Evolutionary conservation across 92 coral and sea anemone genomes (phyloP).

Genomic region (Epizoanthus illoricatus): DNA sequence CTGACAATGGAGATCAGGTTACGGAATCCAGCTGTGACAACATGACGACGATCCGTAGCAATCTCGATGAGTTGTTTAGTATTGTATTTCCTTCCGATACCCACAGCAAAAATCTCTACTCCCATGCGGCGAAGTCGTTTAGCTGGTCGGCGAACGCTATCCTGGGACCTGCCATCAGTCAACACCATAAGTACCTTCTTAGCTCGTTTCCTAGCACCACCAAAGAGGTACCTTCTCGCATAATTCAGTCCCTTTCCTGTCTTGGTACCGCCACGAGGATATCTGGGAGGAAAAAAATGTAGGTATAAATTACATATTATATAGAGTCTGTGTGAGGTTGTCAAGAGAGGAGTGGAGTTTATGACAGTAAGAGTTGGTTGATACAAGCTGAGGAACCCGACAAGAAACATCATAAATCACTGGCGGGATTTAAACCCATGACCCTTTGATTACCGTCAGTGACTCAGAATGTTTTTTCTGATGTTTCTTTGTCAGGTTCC

Average conservation of each 20-base stretch:
- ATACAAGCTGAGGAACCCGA: too few species aligned
- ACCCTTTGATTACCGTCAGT: too few species aligned
- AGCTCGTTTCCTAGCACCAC: conserved; percentile 4
- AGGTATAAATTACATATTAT: neutral
- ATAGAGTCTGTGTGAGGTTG: too few species aligned
- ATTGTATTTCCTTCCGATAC: conserved; percentile 66
- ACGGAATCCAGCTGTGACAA: conserved; percentile 62
- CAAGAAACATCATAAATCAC: too few species aligned
- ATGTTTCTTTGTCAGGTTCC: too few species aligned
- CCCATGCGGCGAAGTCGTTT: conserved; percentile 47
- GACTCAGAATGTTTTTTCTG: too few species aligned
- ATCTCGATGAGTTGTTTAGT: conserved; percentile 52
- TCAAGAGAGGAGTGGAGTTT: too few species aligned
- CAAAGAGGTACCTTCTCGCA: conserved; percentile 14
- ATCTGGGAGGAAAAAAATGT: neutral
- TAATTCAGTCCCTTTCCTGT: conserved; percentile 5
- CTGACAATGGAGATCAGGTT: conserved; percentile 58
- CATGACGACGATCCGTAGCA: conserved; percentile 60
- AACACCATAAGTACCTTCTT: conserved; percentile 59
- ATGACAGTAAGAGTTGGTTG: too few species aligned
- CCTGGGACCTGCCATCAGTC: conserved; percentile 75
- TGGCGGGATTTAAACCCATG: too few species aligned
- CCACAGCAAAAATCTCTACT: conserved; percentile 55
- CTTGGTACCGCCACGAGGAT: conserved; percentile 6
- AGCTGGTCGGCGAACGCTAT: conserved; percentile 62